Conservation (phyloP, 2,113 vertebrate genomes). For the Phalacrocorax brasilianus region DNA sequence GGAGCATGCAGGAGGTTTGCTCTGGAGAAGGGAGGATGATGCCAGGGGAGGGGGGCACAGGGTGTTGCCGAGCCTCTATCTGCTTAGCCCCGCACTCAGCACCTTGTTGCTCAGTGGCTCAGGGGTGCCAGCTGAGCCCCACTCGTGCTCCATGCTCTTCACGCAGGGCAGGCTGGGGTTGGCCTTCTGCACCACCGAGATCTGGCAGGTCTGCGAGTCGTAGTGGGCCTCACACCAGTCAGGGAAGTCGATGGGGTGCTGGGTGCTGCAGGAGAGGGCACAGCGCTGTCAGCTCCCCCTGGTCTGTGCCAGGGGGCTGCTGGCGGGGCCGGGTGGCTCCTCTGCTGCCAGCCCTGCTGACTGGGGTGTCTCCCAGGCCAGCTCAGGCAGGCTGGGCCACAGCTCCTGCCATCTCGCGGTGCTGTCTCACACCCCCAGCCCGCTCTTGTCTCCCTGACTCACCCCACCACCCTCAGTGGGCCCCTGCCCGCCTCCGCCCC, state of each 20-base stretch:
- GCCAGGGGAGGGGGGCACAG: rapidly evolving
- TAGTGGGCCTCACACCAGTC: conserved; percentile 86
- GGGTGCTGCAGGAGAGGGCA: conserved; percentile 74
- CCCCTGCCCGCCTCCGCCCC: neutral
- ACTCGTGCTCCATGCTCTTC: conserved; percentile 68
- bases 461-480: neutral
- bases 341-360: neutral
- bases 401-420: neutral
- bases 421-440: too few species aligned
- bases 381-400: neutral
- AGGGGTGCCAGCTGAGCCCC: conserved; percentile 67
- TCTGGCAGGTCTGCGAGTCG: conserved; percentile 84
- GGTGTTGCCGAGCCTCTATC: neutral
- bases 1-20: conserved; percentile 5
- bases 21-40: neutral
- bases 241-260: conserved; percentile 91
- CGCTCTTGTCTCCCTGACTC: rapidly evolving
- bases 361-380: neutral
- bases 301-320: rapidly evolving
- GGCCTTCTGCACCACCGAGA: conserved; percentile 85
- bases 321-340: neutral
- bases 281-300: rapidly evolving
- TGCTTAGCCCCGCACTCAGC: neutral
- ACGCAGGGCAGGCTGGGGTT: conserved; percentile 84
- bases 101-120: conserved; percentile 39